A percentile compares a stretch with the other conserved stretches of the same genome.
These are phyloP conservation scores for Sula dactylatra DNA, from an alignment of 2,113 vertebrate genomes.

Conservation along the genomic window DNA sequence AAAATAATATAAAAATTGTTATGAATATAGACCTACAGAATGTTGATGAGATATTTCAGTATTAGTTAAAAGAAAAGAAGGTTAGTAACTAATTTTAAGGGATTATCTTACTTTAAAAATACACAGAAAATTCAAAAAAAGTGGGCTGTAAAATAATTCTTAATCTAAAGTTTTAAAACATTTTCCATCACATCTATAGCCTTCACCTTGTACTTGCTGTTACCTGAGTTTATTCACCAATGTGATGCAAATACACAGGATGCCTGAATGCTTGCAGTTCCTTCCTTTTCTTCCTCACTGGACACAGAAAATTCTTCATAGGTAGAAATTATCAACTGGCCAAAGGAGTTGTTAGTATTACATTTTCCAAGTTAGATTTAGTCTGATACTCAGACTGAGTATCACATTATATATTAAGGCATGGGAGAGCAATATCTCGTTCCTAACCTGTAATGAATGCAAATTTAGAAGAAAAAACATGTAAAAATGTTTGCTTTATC, in stretches of 20 bases:
- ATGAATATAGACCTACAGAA: neutral
- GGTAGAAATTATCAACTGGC: neutral
- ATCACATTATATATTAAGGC: neutral
- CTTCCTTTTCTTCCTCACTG: neutral
- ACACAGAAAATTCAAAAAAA: neutral
- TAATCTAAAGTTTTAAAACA: neutral
- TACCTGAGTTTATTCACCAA: neutral
- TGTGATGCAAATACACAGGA: neutral
- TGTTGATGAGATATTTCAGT: neutral
- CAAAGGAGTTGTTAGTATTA: neutral
- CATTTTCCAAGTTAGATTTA: neutral
- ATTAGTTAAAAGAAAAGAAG: neutral
- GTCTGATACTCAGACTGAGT: neutral
- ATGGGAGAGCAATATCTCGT: neutral
- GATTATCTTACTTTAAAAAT: neutral
- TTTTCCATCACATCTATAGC: neutral
- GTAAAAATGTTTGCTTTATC: neutral
- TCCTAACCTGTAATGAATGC: neutral
- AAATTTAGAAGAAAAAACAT: neutral
- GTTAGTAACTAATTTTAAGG: neutral
- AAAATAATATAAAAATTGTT: too few species aligned
- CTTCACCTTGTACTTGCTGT: neutral
- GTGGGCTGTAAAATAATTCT: neutral
- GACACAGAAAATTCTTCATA: neutral
- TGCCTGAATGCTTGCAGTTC: neutral